Percentiles rank a stretch among this genome's conserved stretches.
phyloP scores from a whole-genome alignment of 1,140 invertebrate species.

The Zophobas atratus region DNA sequence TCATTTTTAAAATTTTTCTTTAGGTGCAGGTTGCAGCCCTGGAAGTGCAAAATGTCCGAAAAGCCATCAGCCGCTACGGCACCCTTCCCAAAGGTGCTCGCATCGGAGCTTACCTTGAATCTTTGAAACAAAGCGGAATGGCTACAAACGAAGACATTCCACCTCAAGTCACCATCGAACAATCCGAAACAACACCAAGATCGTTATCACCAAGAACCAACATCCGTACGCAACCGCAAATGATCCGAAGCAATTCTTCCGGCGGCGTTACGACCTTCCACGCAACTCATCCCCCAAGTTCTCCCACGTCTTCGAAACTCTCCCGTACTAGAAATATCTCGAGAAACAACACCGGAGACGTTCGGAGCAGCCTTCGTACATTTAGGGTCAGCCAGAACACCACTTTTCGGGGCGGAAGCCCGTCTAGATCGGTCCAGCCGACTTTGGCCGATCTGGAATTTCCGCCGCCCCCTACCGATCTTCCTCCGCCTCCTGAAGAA shows the following conservation, averaged over 20 bases:
- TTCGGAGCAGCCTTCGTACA: conserved; percentile 69
- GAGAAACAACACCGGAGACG: conserved; percentile 66
- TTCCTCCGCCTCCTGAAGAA: conserved; percentile 83
- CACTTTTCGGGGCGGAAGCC: conserved; percentile 72
- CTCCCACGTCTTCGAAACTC: conserved; percentile 71
- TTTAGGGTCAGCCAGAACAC: conserved; percentile 71
- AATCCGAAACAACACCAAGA: conserved; percentile 58
- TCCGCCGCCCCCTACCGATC: conserved; percentile 84
- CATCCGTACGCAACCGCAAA: conserved; percentile 79
- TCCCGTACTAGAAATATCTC: conserved; percentile 68
- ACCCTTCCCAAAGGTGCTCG: conserved; percentile 95
- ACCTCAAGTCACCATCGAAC: conserved; percentile 61
- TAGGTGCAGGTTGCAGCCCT: conserved; percentile 87
- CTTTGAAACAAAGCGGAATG: conserved; percentile 84
- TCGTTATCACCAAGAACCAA: conserved; percentile 74
- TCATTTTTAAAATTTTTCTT: conserved; percentile 55
- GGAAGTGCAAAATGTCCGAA: conserved; percentile 97
- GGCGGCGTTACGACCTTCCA: conserved; percentile 80
- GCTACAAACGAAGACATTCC: conserved; percentile 70
- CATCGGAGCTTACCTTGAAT: conserved; percentile 96
- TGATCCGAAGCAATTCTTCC: conserved; percentile 89
- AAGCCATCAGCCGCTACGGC: conserved; percentile 96
- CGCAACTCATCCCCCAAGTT: conserved; percentile 74
- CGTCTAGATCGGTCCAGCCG: conserved; percentile 74
- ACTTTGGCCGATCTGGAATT: conserved; percentile 87